Percentiles rank a stretch among this genome's conserved stretches.
phyloP scores from a whole-genome alignment of 2,888 invertebrate species.

The Orgyia antiqua region DNA sequence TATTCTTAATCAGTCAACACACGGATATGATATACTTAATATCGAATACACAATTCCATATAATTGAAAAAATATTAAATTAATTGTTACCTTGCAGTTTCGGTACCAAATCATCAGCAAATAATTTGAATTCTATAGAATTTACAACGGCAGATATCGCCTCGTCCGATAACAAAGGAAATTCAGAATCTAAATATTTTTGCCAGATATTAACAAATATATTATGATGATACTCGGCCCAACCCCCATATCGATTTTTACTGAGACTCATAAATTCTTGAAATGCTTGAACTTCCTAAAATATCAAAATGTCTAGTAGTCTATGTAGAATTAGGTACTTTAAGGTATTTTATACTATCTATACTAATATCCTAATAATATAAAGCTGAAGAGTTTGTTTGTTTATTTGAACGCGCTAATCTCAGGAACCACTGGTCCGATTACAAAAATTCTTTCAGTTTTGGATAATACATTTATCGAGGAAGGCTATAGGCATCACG shows the following conservation, averaged over 20 bases:
- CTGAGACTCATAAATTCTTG: slow-evolving; percentile 71
- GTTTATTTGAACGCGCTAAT: too few species aligned
- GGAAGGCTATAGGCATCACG: too few species aligned
- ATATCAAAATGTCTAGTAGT: neutral
- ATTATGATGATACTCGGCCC: slow-evolving; percentile 76
- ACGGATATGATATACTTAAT: too few species aligned
- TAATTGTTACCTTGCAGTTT: slow-evolving; percentile 41
- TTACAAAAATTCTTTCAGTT: too few species aligned
- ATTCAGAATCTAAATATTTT: slow-evolving; percentile 36
- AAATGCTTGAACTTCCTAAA: slow-evolving; percentile 73
- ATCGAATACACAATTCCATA: too few species aligned
- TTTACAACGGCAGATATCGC: neutral
- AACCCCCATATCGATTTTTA: slow-evolving; percentile 75
- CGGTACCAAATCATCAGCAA: slow-evolving; percentile 36
- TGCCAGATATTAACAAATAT: slow-evolving; percentile 67
- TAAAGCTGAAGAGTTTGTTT: too few species aligned
- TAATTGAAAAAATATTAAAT: too few species aligned
- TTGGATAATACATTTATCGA: too few species aligned
- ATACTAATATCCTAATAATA: too few species aligned
- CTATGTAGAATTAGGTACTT: neutral
- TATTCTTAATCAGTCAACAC: too few species aligned
- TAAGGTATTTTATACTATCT: too few species aligned
- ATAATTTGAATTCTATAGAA: slow-evolving; percentile 19
- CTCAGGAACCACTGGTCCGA: too few species aligned
- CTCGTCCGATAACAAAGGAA: neutral